Evolutionary conservation across 2,797 vertebrate species (phyloP).

Genomic region (Sebastolobus altivelis): DNA sequence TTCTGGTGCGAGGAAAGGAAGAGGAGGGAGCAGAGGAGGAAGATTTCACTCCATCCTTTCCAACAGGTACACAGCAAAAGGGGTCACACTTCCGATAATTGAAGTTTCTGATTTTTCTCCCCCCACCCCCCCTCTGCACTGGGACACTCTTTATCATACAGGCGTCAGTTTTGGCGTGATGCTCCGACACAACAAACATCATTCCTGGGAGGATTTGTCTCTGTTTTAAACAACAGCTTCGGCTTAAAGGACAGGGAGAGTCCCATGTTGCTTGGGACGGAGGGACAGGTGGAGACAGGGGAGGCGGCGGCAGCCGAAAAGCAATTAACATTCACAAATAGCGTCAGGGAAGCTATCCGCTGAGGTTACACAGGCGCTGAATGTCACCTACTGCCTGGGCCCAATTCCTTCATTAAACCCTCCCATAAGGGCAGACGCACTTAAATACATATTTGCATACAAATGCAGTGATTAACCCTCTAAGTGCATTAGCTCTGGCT

Average conservation of each 20-base stretch:
- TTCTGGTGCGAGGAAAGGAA: neutral
- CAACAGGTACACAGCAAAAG: conserved; percentile 20
- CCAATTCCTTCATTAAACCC: conserved; percentile 76
- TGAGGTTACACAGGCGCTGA: conserved; percentile 75
- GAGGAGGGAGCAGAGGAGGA: neutral
- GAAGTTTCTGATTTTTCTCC: conserved; percentile 20
- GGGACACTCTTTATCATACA: conserved; percentile 21
- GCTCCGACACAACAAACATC: conserved; percentile 29
- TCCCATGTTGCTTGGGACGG: conserved; percentile 44
- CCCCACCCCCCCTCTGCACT: neutral
- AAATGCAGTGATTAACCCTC: conserved; percentile 82
- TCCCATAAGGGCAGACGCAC: conserved; percentile 77
- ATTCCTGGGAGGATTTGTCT: conserved; percentile 34
- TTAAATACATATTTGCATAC: conserved; percentile 85
- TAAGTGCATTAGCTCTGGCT: conserved; percentile 72
- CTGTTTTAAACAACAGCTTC: conserved; percentile 47
- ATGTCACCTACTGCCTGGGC: conserved; percentile 78
- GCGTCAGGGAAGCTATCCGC: conserved; percentile 73
- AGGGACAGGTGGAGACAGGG: conserved; percentile 63
- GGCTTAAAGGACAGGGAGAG: conserved; percentile 41
- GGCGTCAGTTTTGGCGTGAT: conserved; percentile 14
- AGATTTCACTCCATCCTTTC: conserved; percentile 21
- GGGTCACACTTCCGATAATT: conserved; percentile 49
- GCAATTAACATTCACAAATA: conserved; percentile 86
- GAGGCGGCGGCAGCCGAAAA: conserved; percentile 62